Percentiles rank a stretch among this genome's conserved stretches.
Conservation (phyloP, 2,888 invertebrate genomes). For the Malthinus flaveolus region DNA sequence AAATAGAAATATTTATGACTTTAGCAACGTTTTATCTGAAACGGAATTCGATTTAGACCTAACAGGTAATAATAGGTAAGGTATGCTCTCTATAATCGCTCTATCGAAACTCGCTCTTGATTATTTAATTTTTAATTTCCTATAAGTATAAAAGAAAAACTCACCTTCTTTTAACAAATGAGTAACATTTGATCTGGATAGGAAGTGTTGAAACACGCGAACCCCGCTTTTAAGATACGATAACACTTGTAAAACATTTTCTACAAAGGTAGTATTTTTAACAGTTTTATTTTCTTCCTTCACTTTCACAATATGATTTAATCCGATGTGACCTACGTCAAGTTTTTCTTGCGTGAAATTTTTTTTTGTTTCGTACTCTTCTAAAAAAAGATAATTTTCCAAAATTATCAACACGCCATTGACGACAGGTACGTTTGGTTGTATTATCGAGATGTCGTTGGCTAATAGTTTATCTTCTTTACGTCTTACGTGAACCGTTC, state of each 20-base stretch:
- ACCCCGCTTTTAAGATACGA: constrained; percentile 65
- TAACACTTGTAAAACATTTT: constrained; percentile 59
- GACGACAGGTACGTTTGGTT: constrained; percentile 50
- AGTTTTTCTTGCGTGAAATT: constrained; percentile 29
- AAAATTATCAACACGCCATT: constrained; percentile 55
- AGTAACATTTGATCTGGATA: constrained; percentile 64
- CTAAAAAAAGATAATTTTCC: constrained; percentile 56
- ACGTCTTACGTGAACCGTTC: constrained; percentile 49
- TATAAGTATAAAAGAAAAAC: constrained; percentile 26
- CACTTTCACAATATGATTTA: constrained; percentile 37
- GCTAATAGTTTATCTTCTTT: constrained; percentile 50
- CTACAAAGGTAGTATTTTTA: constrained; percentile 51
- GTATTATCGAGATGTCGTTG: constrained; percentile 53
- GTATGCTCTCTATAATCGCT: too few relatives aligned
- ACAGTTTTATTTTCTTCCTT: constrained; percentile 40
- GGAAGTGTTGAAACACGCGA: constrained; percentile 66
- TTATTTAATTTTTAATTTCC: background rate
- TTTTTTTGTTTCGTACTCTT: constrained; percentile 41
- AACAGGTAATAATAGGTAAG: too few relatives aligned
- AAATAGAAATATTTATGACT: too few relatives aligned
- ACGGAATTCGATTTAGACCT: too few relatives aligned
- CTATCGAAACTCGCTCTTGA: too few relatives aligned
- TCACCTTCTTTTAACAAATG: constrained; percentile 59
- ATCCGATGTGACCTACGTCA: constrained; percentile 27
- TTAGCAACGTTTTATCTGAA: too few relatives aligned